A percentile compares a stretch with the other conserved stretches of the same genome.
phyloP scores from a whole-genome alignment of 1,140 invertebrate genomes.

The Hylaeus anthracinus region DNA sequence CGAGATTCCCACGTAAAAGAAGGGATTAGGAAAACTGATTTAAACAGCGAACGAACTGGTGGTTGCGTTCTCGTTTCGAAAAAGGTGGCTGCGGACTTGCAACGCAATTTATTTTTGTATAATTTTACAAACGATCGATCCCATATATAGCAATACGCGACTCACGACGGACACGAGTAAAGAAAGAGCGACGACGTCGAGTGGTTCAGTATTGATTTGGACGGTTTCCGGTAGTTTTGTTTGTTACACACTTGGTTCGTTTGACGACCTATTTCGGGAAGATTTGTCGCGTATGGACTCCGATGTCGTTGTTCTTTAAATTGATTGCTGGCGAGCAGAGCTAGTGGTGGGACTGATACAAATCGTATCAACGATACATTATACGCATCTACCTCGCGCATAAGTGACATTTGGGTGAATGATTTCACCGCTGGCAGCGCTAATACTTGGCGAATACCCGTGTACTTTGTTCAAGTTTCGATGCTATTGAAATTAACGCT shows the following conservation, averaged over 20 bases:
- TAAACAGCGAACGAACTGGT: not conserved
- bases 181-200: not conserved
- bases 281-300: too few relatives aligned
- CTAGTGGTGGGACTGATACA: too few relatives aligned
- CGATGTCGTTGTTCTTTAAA: too few relatives aligned
- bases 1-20: too few relatives aligned
- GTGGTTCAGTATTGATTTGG: not conserved
- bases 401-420: too few relatives aligned
- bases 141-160: conserved; percentile 34
- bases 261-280: not conserved
- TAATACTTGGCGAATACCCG: too few relatives aligned
- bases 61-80: not conserved
- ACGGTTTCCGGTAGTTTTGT: not conserved
- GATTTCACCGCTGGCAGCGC: too few relatives aligned
- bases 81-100: not conserved
- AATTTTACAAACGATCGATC: conserved; percentile 47
- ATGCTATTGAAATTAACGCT: too few relatives aligned
- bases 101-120: conserved; percentile 67
- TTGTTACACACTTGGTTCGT: conserved; percentile 2
- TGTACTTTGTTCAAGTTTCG: too few relatives aligned
- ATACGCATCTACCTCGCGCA: too few relatives aligned
- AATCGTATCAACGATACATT: too few relatives aligned
- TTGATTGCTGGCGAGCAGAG: too few relatives aligned
- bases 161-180: conserved; percentile 21
- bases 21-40: not conserved